A percentile compares a stretch with the other conserved stretches of the same genome.
These are phyloP conservation scores for Sorex maritimensis DNA, from an alignment of 2,797 vertebrate species.

Conservation along the genomic window DNA sequence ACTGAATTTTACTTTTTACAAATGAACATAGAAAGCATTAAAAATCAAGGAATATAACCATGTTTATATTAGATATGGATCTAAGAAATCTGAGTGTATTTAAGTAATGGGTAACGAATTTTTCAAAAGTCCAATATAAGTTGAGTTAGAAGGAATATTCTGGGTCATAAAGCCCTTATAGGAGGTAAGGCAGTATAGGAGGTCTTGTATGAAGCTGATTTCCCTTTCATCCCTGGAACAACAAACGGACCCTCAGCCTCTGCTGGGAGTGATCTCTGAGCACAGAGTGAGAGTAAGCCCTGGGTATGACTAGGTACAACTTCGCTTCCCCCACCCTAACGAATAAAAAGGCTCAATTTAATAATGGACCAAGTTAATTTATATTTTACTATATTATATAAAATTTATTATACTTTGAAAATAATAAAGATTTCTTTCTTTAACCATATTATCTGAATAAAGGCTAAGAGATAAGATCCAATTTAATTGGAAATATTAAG, in stretches of 20 bases:
- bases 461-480: neutral
- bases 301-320: too few species aligned
- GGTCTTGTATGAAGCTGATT: too few species aligned
- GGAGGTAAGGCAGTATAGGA: too few species aligned
- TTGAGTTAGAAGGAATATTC: too few species aligned
- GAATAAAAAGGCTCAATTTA: conserved; percentile 11
- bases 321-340: too few species aligned
- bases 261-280: too few species aligned
- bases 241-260: too few species aligned
- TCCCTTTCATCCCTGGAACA: too few species aligned
- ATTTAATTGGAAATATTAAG: conserved; percentile 35
- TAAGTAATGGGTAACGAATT: neutral
- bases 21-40: neutral
- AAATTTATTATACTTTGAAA: neutral
- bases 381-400: neutral
- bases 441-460: neutral
- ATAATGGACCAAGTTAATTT: neutral
- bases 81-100: neutral
- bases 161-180: too few species aligned
- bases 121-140: neutral
- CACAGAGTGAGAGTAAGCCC: too few species aligned
- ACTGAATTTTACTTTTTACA: neutral
- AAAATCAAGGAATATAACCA: neutral
- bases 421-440: neutral
- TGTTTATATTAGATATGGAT: neutral